These are phyloP conservation scores for Amphimallon solstitiale DNA, from an alignment of 2,888 invertebrate species.

Conservation along the genomic window DNA sequence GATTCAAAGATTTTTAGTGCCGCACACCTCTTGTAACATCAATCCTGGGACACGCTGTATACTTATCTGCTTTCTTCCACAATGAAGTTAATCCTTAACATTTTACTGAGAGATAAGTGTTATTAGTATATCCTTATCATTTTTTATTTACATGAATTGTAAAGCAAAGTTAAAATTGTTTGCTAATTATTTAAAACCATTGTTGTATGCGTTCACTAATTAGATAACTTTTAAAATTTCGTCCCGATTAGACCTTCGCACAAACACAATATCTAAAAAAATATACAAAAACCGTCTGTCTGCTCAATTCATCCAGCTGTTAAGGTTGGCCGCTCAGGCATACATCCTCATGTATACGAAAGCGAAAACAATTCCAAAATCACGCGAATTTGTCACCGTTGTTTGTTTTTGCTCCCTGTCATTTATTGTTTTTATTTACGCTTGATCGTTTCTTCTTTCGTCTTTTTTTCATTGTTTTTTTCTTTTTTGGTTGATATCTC, in stretches of 20 bases:
- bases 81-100: no score
- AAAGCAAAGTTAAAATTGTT: no score
- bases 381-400: neutral
- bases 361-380: constrained; percentile 22
- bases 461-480: constrained; percentile 39
- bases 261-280: no score
- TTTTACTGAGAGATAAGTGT: no score
- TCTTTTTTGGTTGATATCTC: constrained; percentile 52
- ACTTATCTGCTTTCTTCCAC: no score
- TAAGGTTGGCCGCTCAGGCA: constrained; percentile 27
- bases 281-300: neutral
- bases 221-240: neutral
- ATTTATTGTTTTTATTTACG: neutral
- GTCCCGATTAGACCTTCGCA: neutral
- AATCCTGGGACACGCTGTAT: no score
- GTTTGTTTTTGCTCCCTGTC: neutral
- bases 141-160: no score
- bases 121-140: no score
- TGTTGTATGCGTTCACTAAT: neutral
- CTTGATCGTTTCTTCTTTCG: constrained; percentile 20
- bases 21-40: no score
- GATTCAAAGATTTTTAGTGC: no score
- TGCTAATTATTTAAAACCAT: no score
- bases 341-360: constrained; percentile 19
- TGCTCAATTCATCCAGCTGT: constrained; percentile 6